These are phyloP conservation scores for Drosophila lutescens DNA, from an alignment of 2,888 invertebrate genomes.

Conservation along the genomic window DNA sequence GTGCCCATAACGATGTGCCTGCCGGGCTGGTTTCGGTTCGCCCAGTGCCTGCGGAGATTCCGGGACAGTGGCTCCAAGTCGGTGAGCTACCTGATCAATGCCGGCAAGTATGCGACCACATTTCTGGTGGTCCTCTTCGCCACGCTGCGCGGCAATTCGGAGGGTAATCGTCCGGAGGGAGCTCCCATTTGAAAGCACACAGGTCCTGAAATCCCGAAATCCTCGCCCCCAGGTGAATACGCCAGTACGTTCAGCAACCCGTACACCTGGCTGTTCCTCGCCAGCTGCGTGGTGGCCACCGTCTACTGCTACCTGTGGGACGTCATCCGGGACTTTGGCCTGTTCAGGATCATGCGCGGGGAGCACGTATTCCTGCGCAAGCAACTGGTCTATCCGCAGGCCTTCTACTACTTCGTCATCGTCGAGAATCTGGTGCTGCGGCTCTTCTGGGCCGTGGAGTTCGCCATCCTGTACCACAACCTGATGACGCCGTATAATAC, in stretches of 20 bases:
- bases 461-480: constrained; percentile 91
- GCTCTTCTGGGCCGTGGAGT: constrained; percentile 95
- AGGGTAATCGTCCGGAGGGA: constrained; percentile 82
- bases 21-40: constrained; percentile 99
- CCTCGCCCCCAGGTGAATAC: constrained; percentile 85
- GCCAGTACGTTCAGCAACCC: constrained; percentile 88
- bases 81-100: constrained; percentile 97
- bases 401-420: constrained; percentile 93
- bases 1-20: constrained; percentile 94
- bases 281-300: constrained; percentile 92
- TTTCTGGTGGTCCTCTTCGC: constrained; percentile 95
- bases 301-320: constrained; percentile 98
- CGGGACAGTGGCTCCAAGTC: constrained; percentile 93
- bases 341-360: constrained; percentile 93
- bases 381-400: constrained; percentile 97
- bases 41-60: constrained; percentile 97
- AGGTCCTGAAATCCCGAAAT: background rate
- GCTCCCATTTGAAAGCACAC: background rate
- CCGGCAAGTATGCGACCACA: constrained; percentile 97
- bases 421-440: constrained; percentile 96
- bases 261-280: constrained; percentile 94
- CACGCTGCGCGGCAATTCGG: constrained; percentile 85
- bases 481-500: constrained; percentile 90
- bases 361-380: constrained; percentile 95
- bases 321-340: constrained; percentile 98